phyloP scores from a whole-genome alignment of 1,140 invertebrate species.

The Aculops lycopersici region DNA sequence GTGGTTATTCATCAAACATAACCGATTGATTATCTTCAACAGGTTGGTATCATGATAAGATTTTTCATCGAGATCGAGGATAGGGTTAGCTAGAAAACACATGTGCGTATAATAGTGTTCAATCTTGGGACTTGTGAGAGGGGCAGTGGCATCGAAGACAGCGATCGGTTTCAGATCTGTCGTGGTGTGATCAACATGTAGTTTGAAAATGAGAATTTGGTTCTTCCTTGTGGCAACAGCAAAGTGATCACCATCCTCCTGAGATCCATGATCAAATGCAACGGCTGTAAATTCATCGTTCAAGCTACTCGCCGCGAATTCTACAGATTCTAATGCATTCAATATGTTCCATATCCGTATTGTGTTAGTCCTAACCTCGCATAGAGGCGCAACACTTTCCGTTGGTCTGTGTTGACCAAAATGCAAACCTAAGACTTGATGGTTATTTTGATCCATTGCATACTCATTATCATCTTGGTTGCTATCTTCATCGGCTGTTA shows the following conservation, averaged over 20 bases:
- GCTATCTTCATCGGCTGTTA: background rate
- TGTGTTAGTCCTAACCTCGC: background rate
- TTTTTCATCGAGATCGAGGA: no score
- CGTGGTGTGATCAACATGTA: background rate
- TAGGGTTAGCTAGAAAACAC: background rate
- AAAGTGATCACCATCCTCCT: background rate
- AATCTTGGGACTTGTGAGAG: background rate
- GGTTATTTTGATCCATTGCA: background rate
- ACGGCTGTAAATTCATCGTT: background rate
- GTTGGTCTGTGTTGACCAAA: background rate
- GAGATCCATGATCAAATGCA: background rate
- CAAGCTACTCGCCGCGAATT: no score
- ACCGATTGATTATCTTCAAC: no score
- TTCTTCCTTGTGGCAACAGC: background rate
- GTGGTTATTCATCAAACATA: background rate
- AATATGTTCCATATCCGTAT: background rate
- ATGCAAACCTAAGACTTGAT: background rate
- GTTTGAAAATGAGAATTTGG: background rate
- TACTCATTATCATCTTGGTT: background rate
- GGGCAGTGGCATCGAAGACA: background rate
- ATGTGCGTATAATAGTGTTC: background rate
- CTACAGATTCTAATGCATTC: background rate
- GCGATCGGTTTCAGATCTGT: background rate
- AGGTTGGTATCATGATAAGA: no score
- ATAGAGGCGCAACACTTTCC: background rate